Evolutionary conservation across 2,888 invertebrate species (phyloP).

Genomic region (Petrolisthes cinctipes): DNA sequence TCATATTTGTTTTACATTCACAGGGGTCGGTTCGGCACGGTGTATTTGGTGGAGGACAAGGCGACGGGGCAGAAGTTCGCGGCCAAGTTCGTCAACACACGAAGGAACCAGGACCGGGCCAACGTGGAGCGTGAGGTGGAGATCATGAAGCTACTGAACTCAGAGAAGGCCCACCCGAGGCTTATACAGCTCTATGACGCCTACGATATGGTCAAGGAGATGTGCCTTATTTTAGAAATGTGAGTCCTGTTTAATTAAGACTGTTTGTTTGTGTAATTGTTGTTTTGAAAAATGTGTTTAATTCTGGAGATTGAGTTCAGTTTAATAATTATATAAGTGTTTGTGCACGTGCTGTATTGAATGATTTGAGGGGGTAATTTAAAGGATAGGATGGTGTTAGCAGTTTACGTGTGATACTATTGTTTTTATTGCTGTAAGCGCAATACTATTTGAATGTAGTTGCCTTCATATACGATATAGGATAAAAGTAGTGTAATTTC

Average conservation of each 20-base stretch:
- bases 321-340: not conserved
- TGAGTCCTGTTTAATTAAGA: constrained; percentile 75
- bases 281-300: not conserved
- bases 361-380: not conserved
- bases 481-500: no score
- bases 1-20: not conserved
- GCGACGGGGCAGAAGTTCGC: constrained; percentile 84
- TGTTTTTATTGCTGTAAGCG: no score
- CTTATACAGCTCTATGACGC: constrained; percentile 98
- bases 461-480: no score
- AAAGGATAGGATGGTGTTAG: no score
- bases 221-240: constrained; percentile 98
- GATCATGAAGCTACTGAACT: constrained; percentile 91
- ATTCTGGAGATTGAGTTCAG: not conserved
- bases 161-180: constrained; percentile 79
- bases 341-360: not conserved
- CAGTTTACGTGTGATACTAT: no score
- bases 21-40: constrained; percentile 98
- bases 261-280: not conserved
- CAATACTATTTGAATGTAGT: no score
- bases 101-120: constrained; percentile 86
- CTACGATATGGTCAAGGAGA: constrained; percentile 91
- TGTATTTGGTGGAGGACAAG: constrained; percentile 91
- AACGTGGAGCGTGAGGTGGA: constrained; percentile 96
- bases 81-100: constrained; percentile 91